Evolutionary conservation across 2,113 vertebrate genomes (phyloP), one percentile per base, ranked within the genome.

Genomic region (Haemorhous mexicanus): DNA sequence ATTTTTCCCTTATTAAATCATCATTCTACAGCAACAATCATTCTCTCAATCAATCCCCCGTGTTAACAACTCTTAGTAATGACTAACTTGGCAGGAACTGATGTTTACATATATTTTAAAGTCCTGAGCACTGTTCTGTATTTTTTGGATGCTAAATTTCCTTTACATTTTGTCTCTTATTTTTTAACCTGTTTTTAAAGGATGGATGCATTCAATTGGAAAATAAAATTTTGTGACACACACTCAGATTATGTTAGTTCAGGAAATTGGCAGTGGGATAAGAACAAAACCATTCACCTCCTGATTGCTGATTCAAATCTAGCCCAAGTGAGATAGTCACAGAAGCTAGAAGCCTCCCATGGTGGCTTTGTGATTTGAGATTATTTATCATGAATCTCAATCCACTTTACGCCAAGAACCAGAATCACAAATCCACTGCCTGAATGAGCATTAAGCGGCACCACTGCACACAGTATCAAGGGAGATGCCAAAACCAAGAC

Each of bases 1-100:
- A 96, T 94, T 97, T 90, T 97, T 97, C 69, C 84, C 78, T 95
- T 97, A 96, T 95, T 96, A 97, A 97, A 97, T 95, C 73, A 96
- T 96, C 95, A 87, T 96, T 95, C 93, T 88, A 80, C 89, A 96
- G 94, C 94, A 88, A 80, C 87, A 96, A 84, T 77, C 89, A 97
- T 95, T 97, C 95, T 69, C 77, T 90, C 85, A 97, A 94, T 96
- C 88, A 96, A 95, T 77, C 95, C 78, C 83, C 86, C 75, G 63
- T 93, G 94, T 75, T 90, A 93, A 94, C 87, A 97, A 93, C 78
- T 94, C 89, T 92, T 69, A 91, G 75, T 94, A 90, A 94, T 87
- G 95, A 94, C 41, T 97, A 95, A 96, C 92, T 97, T 97, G 90
- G 84, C 81, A 96, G 75, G 41, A 69, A 91, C 68, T 95, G 89